These are phyloP conservation scores for Noctua fimbriata DNA, from an alignment of 2,888 invertebrate genomes.

Conservation along the genomic window DNA sequence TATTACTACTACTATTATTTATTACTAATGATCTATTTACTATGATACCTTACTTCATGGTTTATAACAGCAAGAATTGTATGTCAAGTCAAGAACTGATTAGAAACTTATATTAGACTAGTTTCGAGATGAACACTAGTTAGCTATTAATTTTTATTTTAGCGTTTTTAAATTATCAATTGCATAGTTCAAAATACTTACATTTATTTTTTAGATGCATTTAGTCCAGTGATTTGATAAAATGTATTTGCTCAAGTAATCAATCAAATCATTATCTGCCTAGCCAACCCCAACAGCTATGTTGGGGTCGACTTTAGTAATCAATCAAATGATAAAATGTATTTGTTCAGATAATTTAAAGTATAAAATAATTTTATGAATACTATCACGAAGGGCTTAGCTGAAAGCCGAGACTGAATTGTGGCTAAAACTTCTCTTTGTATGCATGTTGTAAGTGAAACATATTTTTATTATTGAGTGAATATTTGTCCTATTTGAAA, in stretches of 20 bases:
- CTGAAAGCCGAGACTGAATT: neutral
- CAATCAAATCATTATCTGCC: neutral
- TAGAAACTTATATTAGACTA: conserved; percentile 21
- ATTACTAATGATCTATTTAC: neutral
- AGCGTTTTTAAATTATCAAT: neutral
- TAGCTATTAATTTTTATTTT: neutral
- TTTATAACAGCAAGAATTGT: conserved; percentile 14
- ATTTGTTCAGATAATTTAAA: neutral
- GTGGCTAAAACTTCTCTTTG: neutral
- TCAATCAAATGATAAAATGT: neutral
- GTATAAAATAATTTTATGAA: neutral
- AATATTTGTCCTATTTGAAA: neutral
- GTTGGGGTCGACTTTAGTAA: neutral
- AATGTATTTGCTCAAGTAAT: conserved; percentile 28
- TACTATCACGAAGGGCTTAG: neutral
- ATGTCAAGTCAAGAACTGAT: conserved; percentile 31
- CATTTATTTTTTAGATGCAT: conserved; percentile 3
- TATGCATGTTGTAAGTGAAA: conserved; percentile 5
- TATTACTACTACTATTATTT: too few relatives aligned
- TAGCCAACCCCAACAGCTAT: too few relatives aligned
- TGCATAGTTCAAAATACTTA: neutral
- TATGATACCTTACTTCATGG: neutral
- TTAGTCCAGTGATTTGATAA: neutral
- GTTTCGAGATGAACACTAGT: neutral
- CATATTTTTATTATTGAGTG: neutral